Conservation (phyloP, 2,888 invertebrate genomes). For the Pantelozetes paolii region DNA sequence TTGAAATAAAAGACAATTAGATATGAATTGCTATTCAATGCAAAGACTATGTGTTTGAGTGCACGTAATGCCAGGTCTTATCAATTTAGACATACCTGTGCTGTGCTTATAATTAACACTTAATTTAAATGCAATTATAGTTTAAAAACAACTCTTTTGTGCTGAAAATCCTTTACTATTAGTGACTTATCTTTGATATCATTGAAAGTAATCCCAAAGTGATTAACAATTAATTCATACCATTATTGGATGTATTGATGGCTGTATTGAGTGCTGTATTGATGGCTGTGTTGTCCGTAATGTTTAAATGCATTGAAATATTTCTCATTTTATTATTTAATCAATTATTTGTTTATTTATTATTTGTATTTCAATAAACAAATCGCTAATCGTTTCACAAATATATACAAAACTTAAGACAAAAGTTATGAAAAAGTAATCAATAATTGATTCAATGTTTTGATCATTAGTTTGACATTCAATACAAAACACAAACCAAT, state of each 20-base stretch:
- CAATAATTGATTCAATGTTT: too few species aligned
- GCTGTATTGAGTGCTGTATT: too few species aligned
- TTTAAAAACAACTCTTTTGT: not conserved
- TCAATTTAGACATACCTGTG: not conserved
- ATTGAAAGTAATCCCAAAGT: too few species aligned
- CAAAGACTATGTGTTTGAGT: not conserved
- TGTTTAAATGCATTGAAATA: constrained; percentile 12
- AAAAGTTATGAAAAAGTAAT: too few species aligned
- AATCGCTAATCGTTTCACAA: too few species aligned
- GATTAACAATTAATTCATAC: not conserved
- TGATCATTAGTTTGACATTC: too few species aligned
- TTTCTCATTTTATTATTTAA: constrained; percentile 25
- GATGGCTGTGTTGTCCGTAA: not conserved
- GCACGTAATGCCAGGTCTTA: constrained; percentile 5
- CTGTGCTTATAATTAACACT: not conserved
- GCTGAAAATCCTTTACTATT: not conserved
- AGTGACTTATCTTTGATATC: too few species aligned
- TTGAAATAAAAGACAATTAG: not conserved
- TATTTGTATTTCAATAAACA: not conserved
- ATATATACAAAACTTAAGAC: too few species aligned
- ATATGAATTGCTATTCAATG: not conserved
- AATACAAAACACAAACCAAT: too few species aligned
- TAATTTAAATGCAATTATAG: not conserved
- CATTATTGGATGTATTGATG: not conserved
- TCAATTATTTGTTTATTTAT: not conserved